Evolutionary conservation across 2,888 invertebrate genomes (phyloP).

Genomic region (Pterostichus niger): DNA sequence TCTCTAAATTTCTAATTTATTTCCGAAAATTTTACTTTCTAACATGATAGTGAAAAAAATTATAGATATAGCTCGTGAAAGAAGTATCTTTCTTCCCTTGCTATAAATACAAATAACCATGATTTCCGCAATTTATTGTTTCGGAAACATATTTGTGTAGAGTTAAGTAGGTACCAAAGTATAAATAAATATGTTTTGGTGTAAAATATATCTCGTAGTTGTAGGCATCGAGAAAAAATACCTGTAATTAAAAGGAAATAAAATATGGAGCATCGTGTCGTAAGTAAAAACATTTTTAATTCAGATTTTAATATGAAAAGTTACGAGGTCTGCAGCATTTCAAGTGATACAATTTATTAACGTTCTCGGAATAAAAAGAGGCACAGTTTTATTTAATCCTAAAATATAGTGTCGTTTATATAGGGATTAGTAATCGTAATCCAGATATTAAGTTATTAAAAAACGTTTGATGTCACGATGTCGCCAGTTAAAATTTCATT

Average conservation of each 20-base stretch:
- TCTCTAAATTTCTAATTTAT: no score
- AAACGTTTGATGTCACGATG: conserved; percentile 58
- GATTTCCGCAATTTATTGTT: no score
- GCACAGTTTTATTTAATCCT: conserved; percentile 63
- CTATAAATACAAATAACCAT: no score
- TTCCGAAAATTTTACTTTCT: no score
- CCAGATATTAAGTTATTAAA: conserved; percentile 66
- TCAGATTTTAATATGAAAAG: conserved; percentile 52
- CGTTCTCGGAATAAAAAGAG: conserved; percentile 55
- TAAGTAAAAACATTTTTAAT: conserved; percentile 35
- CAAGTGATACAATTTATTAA: conserved; percentile 61
- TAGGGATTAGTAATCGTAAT: conserved; percentile 64
- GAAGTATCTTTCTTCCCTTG: no score
- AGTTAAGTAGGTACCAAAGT: no score
- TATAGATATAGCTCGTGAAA: no score
- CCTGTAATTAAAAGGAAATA: not conserved
- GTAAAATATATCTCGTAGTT: not conserved
- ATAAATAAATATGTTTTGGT: no score
- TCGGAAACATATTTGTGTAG: no score
- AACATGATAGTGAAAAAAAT: no score
- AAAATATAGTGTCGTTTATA: conserved; percentile 64
- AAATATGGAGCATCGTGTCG: not conserved
- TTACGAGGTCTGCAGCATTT: conserved; percentile 54
- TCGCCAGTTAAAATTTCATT: conserved; percentile 59
- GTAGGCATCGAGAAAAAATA: not conserved